Evolutionary conservation across 2,888 invertebrate species (phyloP), one percentile per base, ranked within the genome.

Genomic region (Phanerotoma sp.): DNA sequence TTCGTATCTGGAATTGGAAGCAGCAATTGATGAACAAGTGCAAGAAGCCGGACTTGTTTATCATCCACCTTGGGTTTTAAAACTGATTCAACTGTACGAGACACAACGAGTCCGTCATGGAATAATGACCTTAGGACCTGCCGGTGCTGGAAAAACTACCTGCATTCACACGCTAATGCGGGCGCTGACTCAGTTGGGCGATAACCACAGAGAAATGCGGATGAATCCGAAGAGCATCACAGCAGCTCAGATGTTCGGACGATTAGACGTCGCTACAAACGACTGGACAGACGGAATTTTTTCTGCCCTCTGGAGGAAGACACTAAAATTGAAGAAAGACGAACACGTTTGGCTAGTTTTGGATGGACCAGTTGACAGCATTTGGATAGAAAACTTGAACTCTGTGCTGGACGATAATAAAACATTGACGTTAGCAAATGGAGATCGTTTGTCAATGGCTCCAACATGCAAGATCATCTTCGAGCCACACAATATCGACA

Each of bases 281-380:
- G 97, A 97, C 72, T 97, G 97, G 97, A 97, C 96, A 0, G 96
- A 97, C 75, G 97, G 97, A 5, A 96, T 97, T 69, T 97, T 97
- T 78, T 96, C 96, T 1, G 94, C 96, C 0, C 80, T 97, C 0
- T 97, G 96, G 97, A 83, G 96, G 33, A 94, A 96, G 79, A 96
- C 96, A 0, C 82, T 95, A 2, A 93, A 93, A 78, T 80, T 91
- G 1, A 96, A 93, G 79, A 86, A 88, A 63, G 89, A 83, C 3
- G 96, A 96, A 68, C 84, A 93, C 73, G 86, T 96, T 18, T 97
- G 97, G 97, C 78, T 97, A 41, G 93, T 97, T 0, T 79, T 97
- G 35, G 96, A 97, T 71, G 97, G 97, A 0, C 96, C 96, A 0
- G 96, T 97, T 0, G 97, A 97, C 74, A 93, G 95, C 66, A 95